Evolutionary conservation across 2,797 vertebrate genomes (phyloP), one percentile per base, ranked within the genome.

Genomic region (Amphiprion clarkii): DNA sequence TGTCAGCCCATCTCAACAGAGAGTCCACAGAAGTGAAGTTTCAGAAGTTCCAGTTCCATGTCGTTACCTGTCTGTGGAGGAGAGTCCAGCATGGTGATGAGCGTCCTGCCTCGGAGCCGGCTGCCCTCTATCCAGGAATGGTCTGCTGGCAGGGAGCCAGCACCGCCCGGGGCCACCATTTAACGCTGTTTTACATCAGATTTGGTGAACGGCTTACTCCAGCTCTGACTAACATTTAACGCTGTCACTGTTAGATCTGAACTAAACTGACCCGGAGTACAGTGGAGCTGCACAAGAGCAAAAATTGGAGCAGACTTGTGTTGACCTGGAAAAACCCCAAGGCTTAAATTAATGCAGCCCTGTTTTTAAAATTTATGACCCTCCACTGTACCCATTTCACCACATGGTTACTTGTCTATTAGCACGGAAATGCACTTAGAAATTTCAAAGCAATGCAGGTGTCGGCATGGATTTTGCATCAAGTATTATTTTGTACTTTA

Each of bases 181-280:
- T 63, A 78, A 76, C 49, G 16, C 51, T 48, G 29, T 72, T 81
- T 64, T 55, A 81, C 62, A 68, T 76, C 66, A 48, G 19, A 68
- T 62, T 51, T 23, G n/a, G 49, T 58, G 53, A 57, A 68, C 1
- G 1, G 60, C 65, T 71, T 36, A 77, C 13, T 29, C 49, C 16
- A 16, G 31, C n/a, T 4, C 48, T n/a, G 62, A 63, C 42, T 57
- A 36, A 54, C 40, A 16, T 58, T 53, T 46, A 48, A 40, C 44
- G 46, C 4, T 40, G 57, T 49, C 42, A 53, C 66, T 54, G 52
- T 23, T 71, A 56, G 75, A n/a, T 21, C 52, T 71, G 19, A 62
- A 48, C 63, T 54, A 21, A 57, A 58, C 59, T 62, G 33, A 57
- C 29, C 63, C 31, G 48, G 53, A 13, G 23, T 36, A 53, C 58